Conservation (phyloP, 2,888 invertebrate species). For the Dysmachus trigonus region DNA sequence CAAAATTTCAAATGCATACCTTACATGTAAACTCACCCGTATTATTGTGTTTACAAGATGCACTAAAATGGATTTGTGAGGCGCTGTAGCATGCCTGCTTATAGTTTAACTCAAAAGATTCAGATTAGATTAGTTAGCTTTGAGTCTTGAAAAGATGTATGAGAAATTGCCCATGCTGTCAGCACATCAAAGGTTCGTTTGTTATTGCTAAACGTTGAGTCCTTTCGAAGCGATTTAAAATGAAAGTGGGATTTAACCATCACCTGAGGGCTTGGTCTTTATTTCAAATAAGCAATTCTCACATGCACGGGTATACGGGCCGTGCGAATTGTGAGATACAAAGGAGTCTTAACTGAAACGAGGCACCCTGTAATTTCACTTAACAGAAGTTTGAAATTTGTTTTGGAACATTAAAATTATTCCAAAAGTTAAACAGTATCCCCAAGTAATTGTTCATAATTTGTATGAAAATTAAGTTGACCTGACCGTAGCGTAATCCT, state of each 20-base stretch:
- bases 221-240: neutral
- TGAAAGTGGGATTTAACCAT: neutral
- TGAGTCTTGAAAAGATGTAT: neutral
- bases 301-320: neutral
- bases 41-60: neutral
- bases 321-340: neutral
- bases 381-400: neutral
- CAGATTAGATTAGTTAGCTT: neutral
- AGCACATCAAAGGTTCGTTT: neutral
- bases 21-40: neutral
- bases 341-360: neutral
- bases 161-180: neutral
- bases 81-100: neutral
- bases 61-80: neutral
- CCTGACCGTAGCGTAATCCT: neutral
- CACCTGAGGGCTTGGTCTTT: neutral
- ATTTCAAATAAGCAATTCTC: neutral
- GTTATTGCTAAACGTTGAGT: neutral
- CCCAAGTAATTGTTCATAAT: neutral
- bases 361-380: neutral
- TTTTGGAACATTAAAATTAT: slow-evolving; percentile 5
- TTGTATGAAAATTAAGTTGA: slow-evolving; percentile 1
- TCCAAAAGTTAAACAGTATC: neutral
- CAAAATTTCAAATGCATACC: neutral
- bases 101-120: neutral